Evolutionary conservation across 2,113 vertebrate species (phyloP).

Genomic region (Hemiprocne comata): DNA sequence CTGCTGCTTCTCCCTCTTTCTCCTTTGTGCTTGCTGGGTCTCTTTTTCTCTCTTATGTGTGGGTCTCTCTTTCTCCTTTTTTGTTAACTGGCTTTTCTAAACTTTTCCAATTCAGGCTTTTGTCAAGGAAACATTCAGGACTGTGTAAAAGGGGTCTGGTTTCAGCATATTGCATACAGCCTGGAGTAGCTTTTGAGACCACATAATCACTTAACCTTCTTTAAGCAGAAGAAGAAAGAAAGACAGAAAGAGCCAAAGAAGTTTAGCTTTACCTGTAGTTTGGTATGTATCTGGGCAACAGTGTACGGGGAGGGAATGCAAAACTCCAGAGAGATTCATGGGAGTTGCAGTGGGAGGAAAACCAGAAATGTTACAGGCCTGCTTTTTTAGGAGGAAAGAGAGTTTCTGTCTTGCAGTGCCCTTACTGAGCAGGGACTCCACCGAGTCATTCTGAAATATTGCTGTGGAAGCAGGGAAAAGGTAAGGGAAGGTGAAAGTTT

Average conservation of each 20-base stretch:
- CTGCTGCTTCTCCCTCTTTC: not conserved
- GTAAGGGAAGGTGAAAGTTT: not conserved
- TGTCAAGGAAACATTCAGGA: conserved; percentile 41
- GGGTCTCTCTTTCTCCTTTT: not conserved
- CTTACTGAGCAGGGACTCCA: not conserved
- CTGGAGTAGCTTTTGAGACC: conserved; percentile 33
- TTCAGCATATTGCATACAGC: conserved; percentile 34
- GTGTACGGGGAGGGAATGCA: not conserved
- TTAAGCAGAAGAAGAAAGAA: not conserved
- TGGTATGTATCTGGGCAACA: not conserved
- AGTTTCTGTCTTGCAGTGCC: not conserved
- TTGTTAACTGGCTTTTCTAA: conserved; percentile 44
- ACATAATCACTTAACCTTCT: conserved; percentile 40
- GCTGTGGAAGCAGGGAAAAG: not conserved
- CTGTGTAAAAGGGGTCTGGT: conserved; percentile 55
- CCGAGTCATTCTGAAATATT: not conserved
- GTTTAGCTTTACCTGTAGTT: conserved; percentile 49
- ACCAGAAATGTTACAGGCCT: not conserved
- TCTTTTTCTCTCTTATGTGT: not conserved
- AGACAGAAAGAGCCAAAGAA: not conserved
- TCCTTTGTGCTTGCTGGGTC: not conserved
- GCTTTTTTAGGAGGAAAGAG: not conserved
- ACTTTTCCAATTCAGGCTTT: conserved; percentile 52
- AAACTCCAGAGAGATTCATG: not conserved
- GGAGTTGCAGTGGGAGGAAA: not conserved